These are phyloP conservation scores for Drosophila setosimentum DNA, from an alignment of 2,888 invertebrate genomes.

Conservation along the genomic window DNA sequence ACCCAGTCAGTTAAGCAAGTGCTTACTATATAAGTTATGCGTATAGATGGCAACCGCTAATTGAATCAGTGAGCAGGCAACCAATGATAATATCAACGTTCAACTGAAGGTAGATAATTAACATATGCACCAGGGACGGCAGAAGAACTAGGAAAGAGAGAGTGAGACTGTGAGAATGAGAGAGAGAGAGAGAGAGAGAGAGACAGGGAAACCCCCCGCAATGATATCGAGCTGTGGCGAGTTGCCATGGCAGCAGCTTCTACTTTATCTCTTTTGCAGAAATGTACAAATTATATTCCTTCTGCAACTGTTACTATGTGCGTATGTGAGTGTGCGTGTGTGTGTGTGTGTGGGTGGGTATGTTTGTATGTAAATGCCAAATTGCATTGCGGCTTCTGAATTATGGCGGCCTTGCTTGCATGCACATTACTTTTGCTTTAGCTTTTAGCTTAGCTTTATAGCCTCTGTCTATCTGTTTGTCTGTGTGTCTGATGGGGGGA, in stretches of 20 bases:
- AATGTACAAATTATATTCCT: constrained; percentile 24
- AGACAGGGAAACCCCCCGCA: constrained; percentile 15
- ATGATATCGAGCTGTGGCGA: constrained; percentile 39
- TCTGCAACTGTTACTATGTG: constrained; percentile 21
- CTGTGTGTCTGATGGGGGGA: constrained; percentile 7
- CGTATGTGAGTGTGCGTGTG: neutral
- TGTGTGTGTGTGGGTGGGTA: constrained; percentile 8
- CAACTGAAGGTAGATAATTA: constrained; percentile 59
- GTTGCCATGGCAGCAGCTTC: constrained; percentile 42
- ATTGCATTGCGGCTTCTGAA: constrained; percentile 66
- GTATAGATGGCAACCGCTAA: constrained; percentile 66
- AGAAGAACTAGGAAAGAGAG: neutral
- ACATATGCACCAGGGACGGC: constrained; percentile 40
- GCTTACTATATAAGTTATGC: constrained; percentile 45
- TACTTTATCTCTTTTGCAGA: constrained; percentile 46
- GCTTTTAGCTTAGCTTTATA: constrained; percentile 13
- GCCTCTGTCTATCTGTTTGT: neutral
- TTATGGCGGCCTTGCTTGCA: constrained; percentile 69
- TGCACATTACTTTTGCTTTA: constrained; percentile 40
- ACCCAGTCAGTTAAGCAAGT: constrained; percentile 12
- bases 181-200: neutral
- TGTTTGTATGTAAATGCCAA: constrained; percentile 46
- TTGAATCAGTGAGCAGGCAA: constrained; percentile 69
- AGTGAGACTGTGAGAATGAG: neutral
- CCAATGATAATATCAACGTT: constrained; percentile 36